These are phyloP conservation scores for Ceyx cyanopectus DNA, from an alignment of 2,113 vertebrate species.

Conservation along the genomic window DNA sequence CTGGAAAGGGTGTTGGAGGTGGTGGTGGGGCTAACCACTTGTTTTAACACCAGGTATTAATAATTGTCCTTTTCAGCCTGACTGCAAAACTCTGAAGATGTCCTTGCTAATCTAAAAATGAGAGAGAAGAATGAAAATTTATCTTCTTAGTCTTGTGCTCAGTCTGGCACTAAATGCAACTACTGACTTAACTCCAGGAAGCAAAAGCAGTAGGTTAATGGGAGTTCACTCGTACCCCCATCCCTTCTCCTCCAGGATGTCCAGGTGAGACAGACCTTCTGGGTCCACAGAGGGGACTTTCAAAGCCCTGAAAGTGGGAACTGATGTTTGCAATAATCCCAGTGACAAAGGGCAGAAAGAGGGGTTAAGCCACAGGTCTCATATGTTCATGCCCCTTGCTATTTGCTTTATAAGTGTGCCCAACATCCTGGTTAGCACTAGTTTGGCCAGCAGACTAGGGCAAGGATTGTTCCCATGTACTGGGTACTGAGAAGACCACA, in stretches of 20 bases:
- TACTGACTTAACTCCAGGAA: neutral
- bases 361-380: neutral
- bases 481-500: too few species aligned
- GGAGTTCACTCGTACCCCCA: neutral
- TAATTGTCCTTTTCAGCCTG: neutral
- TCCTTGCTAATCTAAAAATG: neutral
- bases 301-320: neutral
- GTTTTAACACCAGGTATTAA: neutral
- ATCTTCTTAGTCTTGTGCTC: neutral
- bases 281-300: neutral
- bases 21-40: neutral
- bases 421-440: too few species aligned
- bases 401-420: neutral
- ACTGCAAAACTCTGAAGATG: neutral
- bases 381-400: rapidly evolving
- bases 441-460: too few species aligned
- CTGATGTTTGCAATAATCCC: neutral
- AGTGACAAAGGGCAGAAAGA: neutral
- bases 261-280: neutral
- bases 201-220: neutral
- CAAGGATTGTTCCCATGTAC: too few species aligned
- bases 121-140: neutral
- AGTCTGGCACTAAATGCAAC: neutral
- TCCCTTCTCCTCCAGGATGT: neutral
- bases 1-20: neutral